Percentiles rank a stretch among this genome's conserved stretches.
phyloP scores from a whole-genome alignment of 2,888 invertebrate genomes.

The Oligia latruncula region DNA sequence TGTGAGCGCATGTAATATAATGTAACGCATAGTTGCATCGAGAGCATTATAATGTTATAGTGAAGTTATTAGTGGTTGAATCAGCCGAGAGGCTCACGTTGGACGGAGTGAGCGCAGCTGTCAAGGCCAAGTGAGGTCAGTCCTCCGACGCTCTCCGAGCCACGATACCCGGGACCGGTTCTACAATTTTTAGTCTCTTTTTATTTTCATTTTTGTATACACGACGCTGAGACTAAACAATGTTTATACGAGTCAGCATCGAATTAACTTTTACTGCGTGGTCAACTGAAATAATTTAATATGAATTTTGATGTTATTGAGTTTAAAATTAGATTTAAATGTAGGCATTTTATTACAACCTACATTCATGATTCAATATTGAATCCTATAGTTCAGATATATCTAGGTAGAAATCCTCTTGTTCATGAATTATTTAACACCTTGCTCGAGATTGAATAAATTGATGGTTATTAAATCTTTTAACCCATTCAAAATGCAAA shows the following conservation, averaged over 20 bases:
- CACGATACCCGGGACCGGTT: slow-evolving; percentile 88
- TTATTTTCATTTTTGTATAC: slow-evolving; percentile 90
- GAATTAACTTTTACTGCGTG: slow-evolving; percentile 88
- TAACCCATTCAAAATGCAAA: slow-evolving; percentile 23
- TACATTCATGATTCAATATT: slow-evolving; percentile 20
- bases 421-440: slow-evolving; percentile 49
- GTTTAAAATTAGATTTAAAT: slow-evolving; percentile 58
- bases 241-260: slow-evolving; percentile 88
- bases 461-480: slow-evolving; percentile 44
- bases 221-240: slow-evolving; percentile 89
- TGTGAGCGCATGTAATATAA: slow-evolving; percentile 72
- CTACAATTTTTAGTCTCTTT: slow-evolving; percentile 89
- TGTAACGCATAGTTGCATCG: slow-evolving; percentile 86
- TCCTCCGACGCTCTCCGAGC: slow-evolving; percentile 89
- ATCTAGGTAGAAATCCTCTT: slow-evolving; percentile 23
- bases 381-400: slow-evolving; percentile 27
- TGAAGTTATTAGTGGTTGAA: slow-evolving; percentile 88
- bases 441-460: slow-evolving; percentile 38
- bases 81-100: slow-evolving; percentile 83
- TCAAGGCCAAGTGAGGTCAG: slow-evolving; percentile 90
- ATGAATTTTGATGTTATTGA: slow-evolving; percentile 66
- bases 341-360: slow-evolving; percentile 31
- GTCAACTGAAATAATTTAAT: slow-evolving; percentile 79
- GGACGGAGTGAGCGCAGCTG: slow-evolving; percentile 87
- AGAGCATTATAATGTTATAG: slow-evolving; percentile 86